Conservation (phyloP, 1,140 invertebrate genomes). For the Drosophila bocqueti region DNA sequence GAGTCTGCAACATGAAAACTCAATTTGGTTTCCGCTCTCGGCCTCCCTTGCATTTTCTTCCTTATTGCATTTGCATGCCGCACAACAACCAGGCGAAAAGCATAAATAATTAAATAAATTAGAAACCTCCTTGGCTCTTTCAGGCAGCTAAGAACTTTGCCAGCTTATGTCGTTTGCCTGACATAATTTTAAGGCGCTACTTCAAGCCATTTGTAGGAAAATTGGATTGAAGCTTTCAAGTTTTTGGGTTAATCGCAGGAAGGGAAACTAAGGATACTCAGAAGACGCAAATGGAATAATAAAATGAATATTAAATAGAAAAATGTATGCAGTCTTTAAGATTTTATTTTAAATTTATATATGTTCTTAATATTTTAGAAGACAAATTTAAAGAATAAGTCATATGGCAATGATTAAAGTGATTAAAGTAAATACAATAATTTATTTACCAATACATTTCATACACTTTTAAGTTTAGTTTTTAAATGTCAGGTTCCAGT, state of each 20-base stretch:
- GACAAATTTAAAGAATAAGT: background rate
- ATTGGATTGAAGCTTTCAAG: background rate
- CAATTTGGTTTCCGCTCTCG: conserved; percentile 33
- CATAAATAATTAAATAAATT: conserved; percentile 52
- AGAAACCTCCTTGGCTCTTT: conserved; percentile 13
- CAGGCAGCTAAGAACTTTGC: conserved; percentile 21
- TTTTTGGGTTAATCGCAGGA: conserved; percentile 18
- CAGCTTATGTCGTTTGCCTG: conserved; percentile 21
- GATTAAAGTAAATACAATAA: background rate
- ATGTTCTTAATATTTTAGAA: background rate
- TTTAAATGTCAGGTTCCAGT: no score
- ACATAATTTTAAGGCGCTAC: conserved; percentile 17
- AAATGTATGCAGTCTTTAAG: background rate
- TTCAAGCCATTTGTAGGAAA: conserved; percentile 9
- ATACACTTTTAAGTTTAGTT: no score
- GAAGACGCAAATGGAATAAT: background rate
- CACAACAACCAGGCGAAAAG: conserved; percentile 9
- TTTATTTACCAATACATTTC: no score
- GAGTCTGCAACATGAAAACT: conserved; percentile 43
- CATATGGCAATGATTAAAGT: background rate
- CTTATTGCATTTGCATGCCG: conserved; percentile 50
- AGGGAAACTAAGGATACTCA: background rate
- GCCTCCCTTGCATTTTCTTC: conserved; percentile 8
- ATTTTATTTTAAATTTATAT: background rate
- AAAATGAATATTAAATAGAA: background rate